These are phyloP conservation scores for Buathra laborator DNA, from an alignment of 2,888 invertebrate genomes.

Conservation along the genomic window DNA sequence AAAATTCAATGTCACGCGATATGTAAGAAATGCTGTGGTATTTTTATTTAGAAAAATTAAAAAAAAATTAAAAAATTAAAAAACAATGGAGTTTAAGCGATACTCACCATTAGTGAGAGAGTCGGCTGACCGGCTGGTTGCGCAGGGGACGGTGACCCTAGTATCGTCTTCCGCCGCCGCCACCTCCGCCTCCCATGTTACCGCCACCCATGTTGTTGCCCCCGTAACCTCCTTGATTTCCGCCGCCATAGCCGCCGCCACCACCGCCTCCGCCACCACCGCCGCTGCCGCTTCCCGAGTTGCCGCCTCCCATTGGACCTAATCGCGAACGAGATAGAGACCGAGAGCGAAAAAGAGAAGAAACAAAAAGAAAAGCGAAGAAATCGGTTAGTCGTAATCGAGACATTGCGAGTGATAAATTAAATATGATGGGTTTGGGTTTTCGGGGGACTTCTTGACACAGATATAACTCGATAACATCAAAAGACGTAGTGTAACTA, in stretches of 20 bases:
- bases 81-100: conserved; percentile 19
- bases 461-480: background rate
- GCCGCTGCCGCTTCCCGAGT: conserved; percentile 86
- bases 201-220: conserved; percentile 84
- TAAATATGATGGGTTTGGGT: background rate
- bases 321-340: conserved; percentile 19
- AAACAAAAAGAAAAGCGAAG: conserved; percentile 9
- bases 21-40: conserved; percentile 16
- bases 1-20: conserved; percentile 35
- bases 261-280: conserved; percentile 85
- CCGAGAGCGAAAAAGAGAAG: background rate
- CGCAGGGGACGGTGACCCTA: conserved; percentile 71
- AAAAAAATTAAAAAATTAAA: background rate
- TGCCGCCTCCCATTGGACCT: conserved; percentile 81
- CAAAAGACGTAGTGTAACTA: background rate
- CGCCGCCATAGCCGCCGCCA: conserved; percentile 84
- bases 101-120: conserved; percentile 81
- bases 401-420: background rate
- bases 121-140: conserved; percentile 59
- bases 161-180: conserved; percentile 83
- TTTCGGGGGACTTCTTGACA: background rate
- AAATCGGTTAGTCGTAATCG: background rate
- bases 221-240: conserved; percentile 84
- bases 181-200: conserved; percentile 83
- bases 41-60: background rate